These are phyloP conservation scores for Cotesia chilonis DNA, from an alignment of 1,140 invertebrate species.

Conservation along the genomic window DNA sequence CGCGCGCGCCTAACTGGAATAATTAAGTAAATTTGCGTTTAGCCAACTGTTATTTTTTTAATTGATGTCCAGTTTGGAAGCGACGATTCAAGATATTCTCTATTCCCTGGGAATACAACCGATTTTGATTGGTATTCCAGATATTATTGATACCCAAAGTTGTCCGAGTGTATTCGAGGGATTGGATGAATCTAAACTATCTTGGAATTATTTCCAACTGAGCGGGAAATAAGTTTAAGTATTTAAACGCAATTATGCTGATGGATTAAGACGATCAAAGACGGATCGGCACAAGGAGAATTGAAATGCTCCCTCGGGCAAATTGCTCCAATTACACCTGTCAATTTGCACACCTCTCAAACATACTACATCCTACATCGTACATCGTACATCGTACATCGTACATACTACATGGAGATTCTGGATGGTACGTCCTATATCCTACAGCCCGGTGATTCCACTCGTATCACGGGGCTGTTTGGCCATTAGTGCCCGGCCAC, in stretches of 20 bases:
- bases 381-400: neutral
- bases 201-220: no score
- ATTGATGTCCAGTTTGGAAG: neutral
- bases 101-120: neutral
- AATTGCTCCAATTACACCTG: conserved; percentile 33
- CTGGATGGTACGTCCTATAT: neutral
- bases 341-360: conserved; percentile 17
- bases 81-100: neutral
- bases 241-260: no score
- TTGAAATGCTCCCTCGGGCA: neutral
- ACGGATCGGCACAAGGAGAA: neutral
- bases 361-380: neutral
- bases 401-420: neutral
- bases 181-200: no score
- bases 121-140: no score
- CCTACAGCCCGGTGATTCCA: conserved; percentile 27
- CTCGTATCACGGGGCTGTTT: conserved; percentile 37
- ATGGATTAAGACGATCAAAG: neutral
- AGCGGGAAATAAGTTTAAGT: no score
- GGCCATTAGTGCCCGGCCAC: conserved; percentile 35
- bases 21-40: conserved; percentile 51
- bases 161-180: no score
- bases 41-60: neutral
- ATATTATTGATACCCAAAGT: no score
- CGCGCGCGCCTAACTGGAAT: conserved; percentile 40